Percentiles rank a stretch among this genome's conserved stretches.
Evolutionary conservation across 2,797 vertebrate species (phyloP).

Genomic region (Macrochelys suwanniensis): DNA sequence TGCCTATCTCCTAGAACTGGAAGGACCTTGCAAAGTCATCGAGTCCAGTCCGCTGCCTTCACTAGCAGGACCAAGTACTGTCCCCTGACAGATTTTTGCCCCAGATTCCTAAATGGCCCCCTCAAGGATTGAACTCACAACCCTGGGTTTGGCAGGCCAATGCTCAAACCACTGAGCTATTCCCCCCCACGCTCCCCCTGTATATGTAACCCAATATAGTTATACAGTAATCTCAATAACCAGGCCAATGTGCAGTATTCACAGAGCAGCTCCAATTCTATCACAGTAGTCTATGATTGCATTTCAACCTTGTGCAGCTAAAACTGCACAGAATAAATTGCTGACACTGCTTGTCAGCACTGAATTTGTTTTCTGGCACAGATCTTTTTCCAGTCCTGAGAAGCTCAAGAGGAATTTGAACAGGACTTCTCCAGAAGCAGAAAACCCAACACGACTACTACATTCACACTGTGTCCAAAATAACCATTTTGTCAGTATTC

Average conservation of each 20-base stretch:
- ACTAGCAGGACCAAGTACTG: no score
- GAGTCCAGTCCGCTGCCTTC: no score
- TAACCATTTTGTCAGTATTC: background rate
- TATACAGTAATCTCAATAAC: background rate
- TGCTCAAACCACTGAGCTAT: no score
- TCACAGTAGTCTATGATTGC: accelerated
- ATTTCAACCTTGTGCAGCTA: background rate
- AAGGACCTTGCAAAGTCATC: no score
- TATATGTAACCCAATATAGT: background rate
- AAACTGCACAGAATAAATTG: background rate
- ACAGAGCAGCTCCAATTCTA: background rate
- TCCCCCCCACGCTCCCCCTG: no score
- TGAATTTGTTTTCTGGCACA: background rate
- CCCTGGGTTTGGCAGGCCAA: no score
- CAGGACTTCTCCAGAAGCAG: background rate
- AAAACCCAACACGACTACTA: background rate
- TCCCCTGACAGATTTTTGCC: no score
- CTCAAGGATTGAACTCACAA: no score
- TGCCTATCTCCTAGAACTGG: no score
- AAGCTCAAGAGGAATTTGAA: background rate
- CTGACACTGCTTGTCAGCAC: background rate
- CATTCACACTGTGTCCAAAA: no score
- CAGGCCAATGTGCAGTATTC: background rate
- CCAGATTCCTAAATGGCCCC: no score
- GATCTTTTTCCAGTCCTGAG: background rate